Percentiles rank a stretch among this genome's conserved stretches.
phyloP scores from a whole-genome alignment of 2,888 invertebrate species.

The Ochropleura leucogaster region DNA sequence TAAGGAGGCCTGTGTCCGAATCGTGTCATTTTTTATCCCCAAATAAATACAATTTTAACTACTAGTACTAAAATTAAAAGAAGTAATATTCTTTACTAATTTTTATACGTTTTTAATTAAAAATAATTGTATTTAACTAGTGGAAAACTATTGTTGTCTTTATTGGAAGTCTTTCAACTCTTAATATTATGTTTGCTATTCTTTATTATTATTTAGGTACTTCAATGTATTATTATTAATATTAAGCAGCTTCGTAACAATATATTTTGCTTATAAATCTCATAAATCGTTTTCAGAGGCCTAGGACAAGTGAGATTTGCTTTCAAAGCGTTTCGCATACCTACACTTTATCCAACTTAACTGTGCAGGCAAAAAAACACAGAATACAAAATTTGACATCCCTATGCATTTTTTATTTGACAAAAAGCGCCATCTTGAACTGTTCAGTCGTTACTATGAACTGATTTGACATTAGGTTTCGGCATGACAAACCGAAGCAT shows the following conservation, averaged over 20 bases:
- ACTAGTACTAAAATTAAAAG: conserved; percentile 7
- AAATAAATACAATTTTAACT: conserved; percentile 31
- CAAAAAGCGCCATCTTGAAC: too few species aligned
- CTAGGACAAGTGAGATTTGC: too few species aligned
- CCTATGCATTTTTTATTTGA: too few species aligned
- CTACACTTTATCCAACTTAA: not conserved
- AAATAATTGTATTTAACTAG: conserved; percentile 25
- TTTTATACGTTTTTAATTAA: conserved; percentile 5
- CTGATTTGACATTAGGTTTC: too few species aligned
- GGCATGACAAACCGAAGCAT: too few species aligned
- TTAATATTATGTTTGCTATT: conserved; percentile 25
- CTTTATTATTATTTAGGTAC: conserved; percentile 7
- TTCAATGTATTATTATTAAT: conserved; percentile 14
- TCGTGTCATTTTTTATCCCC: conserved; percentile 9
- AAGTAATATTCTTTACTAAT: not conserved
- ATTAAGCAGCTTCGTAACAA: conserved; percentile 24
- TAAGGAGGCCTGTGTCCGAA: too few species aligned
- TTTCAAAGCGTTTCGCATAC: not conserved
- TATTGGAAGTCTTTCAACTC: conserved; percentile 40
- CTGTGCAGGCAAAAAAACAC: not conserved
- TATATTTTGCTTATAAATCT: conserved; percentile 7
- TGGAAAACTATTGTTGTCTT: conserved; percentile 34
- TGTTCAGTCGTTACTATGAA: too few species aligned
- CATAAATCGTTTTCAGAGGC: not conserved
- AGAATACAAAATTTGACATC: too few species aligned